phyloP scores from a whole-genome alignment of 2,113 vertebrate genomes.

The Girardinichthys multiradiatus region DNA sequence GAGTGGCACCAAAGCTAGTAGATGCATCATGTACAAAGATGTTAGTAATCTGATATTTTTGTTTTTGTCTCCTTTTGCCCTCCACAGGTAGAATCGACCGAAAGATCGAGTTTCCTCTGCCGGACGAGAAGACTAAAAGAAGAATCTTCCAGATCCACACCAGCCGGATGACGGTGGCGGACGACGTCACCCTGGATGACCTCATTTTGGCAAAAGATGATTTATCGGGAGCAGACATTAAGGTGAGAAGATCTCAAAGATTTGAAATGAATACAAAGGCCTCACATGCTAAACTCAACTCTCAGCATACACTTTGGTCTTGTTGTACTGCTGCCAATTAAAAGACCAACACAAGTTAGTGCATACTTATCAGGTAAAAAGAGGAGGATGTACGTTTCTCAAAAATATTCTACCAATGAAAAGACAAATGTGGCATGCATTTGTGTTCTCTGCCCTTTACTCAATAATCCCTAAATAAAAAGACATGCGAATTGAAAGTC shows the following conservation, averaged over 20 bases:
- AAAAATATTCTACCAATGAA: no score
- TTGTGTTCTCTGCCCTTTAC: no score
- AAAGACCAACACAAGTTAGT: no score
- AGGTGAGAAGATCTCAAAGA: conserved; percentile 75
- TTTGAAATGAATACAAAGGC: no score
- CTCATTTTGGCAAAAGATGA: conserved; percentile 98
- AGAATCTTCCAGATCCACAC: conserved; percentile 99
- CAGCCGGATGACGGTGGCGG: conserved; percentile 93
- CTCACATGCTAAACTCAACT: no score
- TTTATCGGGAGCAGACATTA: conserved; percentile 96
- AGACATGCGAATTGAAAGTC: neutral
- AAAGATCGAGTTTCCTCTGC: conserved; percentile 98
- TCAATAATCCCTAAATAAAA: no score
- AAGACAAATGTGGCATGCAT: no score
- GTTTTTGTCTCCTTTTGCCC: neutral
- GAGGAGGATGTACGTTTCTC: no score
- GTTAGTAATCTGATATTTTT: no score
- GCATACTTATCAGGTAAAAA: no score
- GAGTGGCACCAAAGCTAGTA: neutral
- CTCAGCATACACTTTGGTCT: no score
- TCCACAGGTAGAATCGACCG: conserved; percentile 92
- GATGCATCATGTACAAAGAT: neutral
- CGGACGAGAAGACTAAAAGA: conserved; percentile 96
- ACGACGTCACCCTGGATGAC: conserved; percentile 94
- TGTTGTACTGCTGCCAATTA: no score